Evolutionary conservation across 2,888 invertebrate genomes (phyloP), one percentile per base, ranked within the genome.

Genomic region (Pollenia griseotomentosa): DNA sequence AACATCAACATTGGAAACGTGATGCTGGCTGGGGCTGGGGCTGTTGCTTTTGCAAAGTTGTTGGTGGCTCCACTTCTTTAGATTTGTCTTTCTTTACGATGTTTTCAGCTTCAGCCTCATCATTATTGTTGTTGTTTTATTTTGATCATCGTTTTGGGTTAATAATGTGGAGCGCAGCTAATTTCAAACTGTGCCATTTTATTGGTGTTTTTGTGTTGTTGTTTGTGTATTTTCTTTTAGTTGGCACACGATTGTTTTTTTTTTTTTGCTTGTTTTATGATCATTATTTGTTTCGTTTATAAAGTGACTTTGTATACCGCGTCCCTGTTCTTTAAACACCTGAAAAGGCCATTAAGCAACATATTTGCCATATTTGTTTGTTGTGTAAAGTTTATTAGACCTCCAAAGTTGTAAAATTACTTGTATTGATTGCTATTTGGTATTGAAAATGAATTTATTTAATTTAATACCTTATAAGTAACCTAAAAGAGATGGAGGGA

Each of bases 101-200:
- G 6, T 19, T 59, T 23, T 12, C 23, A 33, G 23, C 65, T 57
- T 73, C 40, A 33, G 19, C 42, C 19, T 66, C 42, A 14, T 46
- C 44, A 12, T 46, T 63, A 14, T 16, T 6, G 46, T 19, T 33
- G 6, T 33, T 33, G 33, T 33, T 33, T 33, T 33, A 33, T 73
- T 66, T 61, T 44, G 33, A 40, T 33, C 66, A 78, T 65, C 80
- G 71, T 77, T 81, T 84, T 73, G 66, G 77, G 61, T 81, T 91
- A 92, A 91, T 92, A 92, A 92, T 91, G 91, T 91, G 90, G 90
- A 91, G 91, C 92, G 90, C 89, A 90, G 90, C 90, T 86, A 88
- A 89, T 88, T 86, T 89, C 74, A 82, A 84, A 84, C 87, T 87
- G 84, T 87, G 87, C 81, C 83, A 87, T 84, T 84, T 86, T 80